These are phyloP conservation scores for Xylocampa areola DNA, from an alignment of 2,888 invertebrate species.

Conservation along the genomic window DNA sequence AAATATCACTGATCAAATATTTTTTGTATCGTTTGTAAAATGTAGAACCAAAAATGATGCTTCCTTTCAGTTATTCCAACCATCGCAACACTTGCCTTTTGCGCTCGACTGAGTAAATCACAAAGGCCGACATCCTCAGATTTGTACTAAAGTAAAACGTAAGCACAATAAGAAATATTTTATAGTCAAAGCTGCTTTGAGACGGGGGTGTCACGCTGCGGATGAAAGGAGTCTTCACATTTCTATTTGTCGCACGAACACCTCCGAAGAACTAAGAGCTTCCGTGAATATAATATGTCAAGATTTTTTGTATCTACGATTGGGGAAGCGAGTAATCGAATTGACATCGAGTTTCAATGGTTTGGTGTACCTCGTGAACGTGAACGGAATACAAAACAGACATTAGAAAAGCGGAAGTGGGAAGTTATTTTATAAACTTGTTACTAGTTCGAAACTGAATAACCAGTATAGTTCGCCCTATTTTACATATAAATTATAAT, in stretches of 20 bases:
- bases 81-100: constrained; percentile 58
- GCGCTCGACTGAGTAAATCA: constrained; percentile 58
- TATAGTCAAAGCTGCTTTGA: constrained; percentile 68
- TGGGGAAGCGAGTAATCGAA: constrained; percentile 50
- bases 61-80: constrained; percentile 37
- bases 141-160: constrained; percentile 62
- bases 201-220: constrained; percentile 55
- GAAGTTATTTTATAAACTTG: constrained; percentile 67
- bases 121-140: constrained; percentile 65
- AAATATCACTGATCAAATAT: constrained; percentile 1
- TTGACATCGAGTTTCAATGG: constrained; percentile 48
- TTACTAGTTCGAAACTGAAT: constrained; percentile 64
- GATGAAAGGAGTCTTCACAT: constrained; percentile 64
- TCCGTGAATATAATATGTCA: constrained; percentile 51
- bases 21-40: constrained; percentile 3
- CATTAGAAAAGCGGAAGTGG: constrained; percentile 62
- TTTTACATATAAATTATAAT: constrained; percentile 24
- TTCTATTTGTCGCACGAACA: constrained; percentile 68
- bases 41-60: constrained; percentile 22
- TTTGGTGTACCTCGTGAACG: constrained; percentile 37
- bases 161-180: constrained; percentile 73
- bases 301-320: constrained; percentile 41
- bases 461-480: constrained; percentile 20
- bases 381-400: constrained; percentile 62
- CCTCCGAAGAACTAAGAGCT: constrained; percentile 41